These are phyloP conservation scores for Eucera pruinosa DNA, from an alignment of 2,888 invertebrate species.

Conservation along the genomic window DNA sequence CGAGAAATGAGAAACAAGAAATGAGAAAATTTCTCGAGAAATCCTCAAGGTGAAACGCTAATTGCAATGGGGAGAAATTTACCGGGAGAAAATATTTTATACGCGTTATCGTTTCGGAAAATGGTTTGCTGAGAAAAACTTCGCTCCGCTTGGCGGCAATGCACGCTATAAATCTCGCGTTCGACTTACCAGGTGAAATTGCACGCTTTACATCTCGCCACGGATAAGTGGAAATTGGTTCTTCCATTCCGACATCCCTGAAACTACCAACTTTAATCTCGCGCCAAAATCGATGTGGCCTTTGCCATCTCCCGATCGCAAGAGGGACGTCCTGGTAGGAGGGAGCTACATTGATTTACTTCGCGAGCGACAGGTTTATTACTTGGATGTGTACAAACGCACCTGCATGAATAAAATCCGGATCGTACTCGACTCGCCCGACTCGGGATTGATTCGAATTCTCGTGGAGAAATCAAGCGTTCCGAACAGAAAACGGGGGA, in stretches of 20 bases:
- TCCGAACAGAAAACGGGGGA: slow-evolving; percentile 60
- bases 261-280: slow-evolving; percentile 70
- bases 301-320: slow-evolving; percentile 51
- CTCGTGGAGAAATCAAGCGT: slow-evolving; percentile 67
- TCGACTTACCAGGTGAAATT: slow-evolving; percentile 53
- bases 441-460: slow-evolving; percentile 69
- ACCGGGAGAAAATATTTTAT: too few relatives aligned
- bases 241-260: slow-evolving; percentile 63
- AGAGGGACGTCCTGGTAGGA: slow-evolving; percentile 22
- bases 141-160: slow-evolving; percentile 28
- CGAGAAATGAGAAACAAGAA: too few relatives aligned
- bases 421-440: slow-evolving; percentile 50
- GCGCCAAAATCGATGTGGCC: slow-evolving; percentile 70
- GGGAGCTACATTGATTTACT: slow-evolving; percentile 69
- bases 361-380: slow-evolving; percentile 72
- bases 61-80: too few relatives aligned
- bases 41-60: too few relatives aligned
- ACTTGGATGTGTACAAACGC: slow-evolving; percentile 69
- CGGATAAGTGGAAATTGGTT: slow-evolving; percentile 67
- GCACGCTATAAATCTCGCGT: slow-evolving; percentile 54
- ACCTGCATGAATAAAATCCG: slow-evolving; percentile 72
- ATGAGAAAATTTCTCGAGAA: too few relatives aligned
- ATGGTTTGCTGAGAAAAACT: slow-evolving; percentile 21
- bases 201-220: slow-evolving; percentile 58
- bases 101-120: too few relatives aligned